Conservation (phyloP, 2,113 vertebrate genomes). For the Brienomyrus brachyistius region DNA sequence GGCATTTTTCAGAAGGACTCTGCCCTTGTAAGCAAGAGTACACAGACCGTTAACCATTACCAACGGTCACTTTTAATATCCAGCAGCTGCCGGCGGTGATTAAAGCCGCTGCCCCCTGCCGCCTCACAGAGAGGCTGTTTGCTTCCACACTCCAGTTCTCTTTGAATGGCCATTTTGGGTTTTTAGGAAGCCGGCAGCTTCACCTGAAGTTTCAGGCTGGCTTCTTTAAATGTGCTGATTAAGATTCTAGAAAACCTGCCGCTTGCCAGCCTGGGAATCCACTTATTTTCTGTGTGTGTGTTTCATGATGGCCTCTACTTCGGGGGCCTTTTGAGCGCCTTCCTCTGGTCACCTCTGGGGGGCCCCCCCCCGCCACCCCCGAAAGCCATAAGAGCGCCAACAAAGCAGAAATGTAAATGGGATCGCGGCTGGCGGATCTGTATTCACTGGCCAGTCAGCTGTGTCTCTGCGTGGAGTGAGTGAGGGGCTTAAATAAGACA, state of each 20-base stretch:
- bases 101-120: neutral
- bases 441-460: constrained; percentile 1
- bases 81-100: neutral
- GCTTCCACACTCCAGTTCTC: neutral
- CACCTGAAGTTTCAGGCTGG: neutral
- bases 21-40: neutral
- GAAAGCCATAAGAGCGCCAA: neutral
- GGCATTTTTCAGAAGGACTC: neutral
- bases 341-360: neutral
- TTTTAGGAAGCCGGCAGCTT: neutral
- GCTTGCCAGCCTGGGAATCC: neutral
- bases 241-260: neutral
- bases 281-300: neutral
- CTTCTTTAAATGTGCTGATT: neutral
- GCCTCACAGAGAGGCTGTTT: neutral
- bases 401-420: constrained; percentile 4
- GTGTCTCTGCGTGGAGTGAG: neutral
- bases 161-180: neutral
- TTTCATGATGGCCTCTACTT: too few species aligned
- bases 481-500: neutral
- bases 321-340: neutral
- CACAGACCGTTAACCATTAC: neutral
- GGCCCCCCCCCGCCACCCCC: neutral
- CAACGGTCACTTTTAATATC: neutral
- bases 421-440: neutral